Percentiles rank a stretch among this genome's conserved stretches.
Evolutionary conservation across 2,113 vertebrate species (phyloP).

Genomic region (Elaphurus davidianus): DNA sequence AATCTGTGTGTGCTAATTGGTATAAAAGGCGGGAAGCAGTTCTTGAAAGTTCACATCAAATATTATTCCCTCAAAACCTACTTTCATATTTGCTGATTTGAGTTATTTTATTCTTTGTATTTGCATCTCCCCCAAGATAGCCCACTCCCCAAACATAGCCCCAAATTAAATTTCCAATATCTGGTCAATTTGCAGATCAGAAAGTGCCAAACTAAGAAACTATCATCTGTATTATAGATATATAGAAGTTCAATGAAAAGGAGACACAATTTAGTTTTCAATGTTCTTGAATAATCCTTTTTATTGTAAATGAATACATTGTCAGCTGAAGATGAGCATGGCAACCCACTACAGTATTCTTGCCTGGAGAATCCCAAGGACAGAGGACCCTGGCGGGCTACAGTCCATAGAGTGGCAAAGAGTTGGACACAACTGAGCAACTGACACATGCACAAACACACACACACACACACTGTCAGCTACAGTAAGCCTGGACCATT

Average conservation of each 20-base stretch:
- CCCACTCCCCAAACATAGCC: not conserved
- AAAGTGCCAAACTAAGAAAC: not conserved
- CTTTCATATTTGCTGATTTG: not conserved
- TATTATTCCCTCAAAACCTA: not conserved
- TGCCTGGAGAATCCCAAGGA: not conserved
- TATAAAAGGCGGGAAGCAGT: not conserved
- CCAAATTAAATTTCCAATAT: not conserved
- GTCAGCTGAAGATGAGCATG: not conserved
- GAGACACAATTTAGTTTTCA: not conserved
- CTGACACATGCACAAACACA: not conserved
- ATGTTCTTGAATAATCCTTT: not conserved
- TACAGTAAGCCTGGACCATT: not conserved
- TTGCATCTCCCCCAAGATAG: not conserved
- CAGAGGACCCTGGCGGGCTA: not conserved
- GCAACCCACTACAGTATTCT: not conserved
- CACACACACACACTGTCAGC: not conserved
- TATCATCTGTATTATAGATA: not conserved
- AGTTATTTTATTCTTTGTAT: not conserved
- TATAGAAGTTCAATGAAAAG: not conserved
- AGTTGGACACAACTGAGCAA: not conserved
- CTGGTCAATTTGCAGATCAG: not conserved
- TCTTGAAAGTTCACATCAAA: not conserved
- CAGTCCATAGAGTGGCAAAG: not conserved
- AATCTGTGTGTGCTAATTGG: not conserved
- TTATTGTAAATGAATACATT: not conserved